Evolutionary conservation across 2,797 vertebrate species (phyloP), one percentile per base, ranked within the genome.

Genomic region (Phaenicophaeus curvirostris): DNA sequence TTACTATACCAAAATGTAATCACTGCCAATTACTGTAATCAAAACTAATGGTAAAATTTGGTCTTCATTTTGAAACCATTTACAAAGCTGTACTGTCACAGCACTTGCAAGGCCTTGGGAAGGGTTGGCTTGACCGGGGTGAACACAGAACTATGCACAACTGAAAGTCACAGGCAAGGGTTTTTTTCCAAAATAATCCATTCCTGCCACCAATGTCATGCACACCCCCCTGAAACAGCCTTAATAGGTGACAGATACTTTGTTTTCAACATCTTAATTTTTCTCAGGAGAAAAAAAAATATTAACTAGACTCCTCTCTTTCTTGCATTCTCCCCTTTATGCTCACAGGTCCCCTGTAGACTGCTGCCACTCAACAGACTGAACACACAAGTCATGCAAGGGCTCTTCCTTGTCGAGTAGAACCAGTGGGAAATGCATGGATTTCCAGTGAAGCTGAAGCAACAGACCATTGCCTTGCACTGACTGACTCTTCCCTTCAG

Each of bases 371-470:
- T 31, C 39, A 61, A 65, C 19, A 61, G 39, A 59, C 13, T 2
- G 4, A 41, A 11, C 7, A 2, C 10, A 50, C 15, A 7, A 51
- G 21, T 2, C 13, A 23, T 18, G 16, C 25, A 58, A 83, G 37
- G 21, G 23, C 31, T n/a, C 15, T 11, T 48, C 50, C 14, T 65
- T 20, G 0, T 2, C 0, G 0, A 6, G 21, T 31, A 37, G 35
- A 31, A 68, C 11, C 54, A 71, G 7, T 4, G 23, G 17, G 48
- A 63, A 90, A 67, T 1, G 5, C 7, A 15, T 37, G 28, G 10
- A 16, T 42, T 81, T 41, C 44, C 54, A 57, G 46, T 8, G 6
- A 76, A 85, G 44, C 7, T 35, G 39, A 41, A 35, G n/a, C 2
- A 8, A 42, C 24, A 68, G 51, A n/a, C 17, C 1, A 0, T 20